A percentile compares a stretch with the other conserved stretches of the same genome.
Evolutionary conservation across 2,113 vertebrate genomes (phyloP).

Genomic region (Boleophthalmus pectinirostris): DNA sequence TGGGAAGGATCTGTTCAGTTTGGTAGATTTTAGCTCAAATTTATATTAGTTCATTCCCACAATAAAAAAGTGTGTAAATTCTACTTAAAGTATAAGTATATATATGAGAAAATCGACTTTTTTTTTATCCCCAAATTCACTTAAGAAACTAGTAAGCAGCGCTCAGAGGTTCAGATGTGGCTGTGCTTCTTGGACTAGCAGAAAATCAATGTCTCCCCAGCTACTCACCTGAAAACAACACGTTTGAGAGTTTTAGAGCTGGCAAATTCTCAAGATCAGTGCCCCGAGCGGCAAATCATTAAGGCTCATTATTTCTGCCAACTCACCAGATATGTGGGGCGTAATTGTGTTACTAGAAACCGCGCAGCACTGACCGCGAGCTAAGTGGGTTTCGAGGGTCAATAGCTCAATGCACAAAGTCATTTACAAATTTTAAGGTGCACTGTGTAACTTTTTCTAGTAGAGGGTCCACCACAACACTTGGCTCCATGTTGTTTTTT

Average conservation of each 20-base stretch:
- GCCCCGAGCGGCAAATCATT: conserved; percentile 50
- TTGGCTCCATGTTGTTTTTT: too few relatives aligned
- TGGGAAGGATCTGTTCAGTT: too few relatives aligned
- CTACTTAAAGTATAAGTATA: conserved; percentile 1
- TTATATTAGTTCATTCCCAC: too few relatives aligned
- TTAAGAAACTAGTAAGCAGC: background rate
- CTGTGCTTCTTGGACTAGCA: conserved; percentile 1
- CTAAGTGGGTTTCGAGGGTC: conserved; percentile 51
- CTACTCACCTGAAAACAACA: conserved; percentile 3
- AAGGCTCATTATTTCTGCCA: conserved; percentile 61
- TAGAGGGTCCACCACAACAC: too few relatives aligned
- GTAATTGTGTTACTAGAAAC: conserved; percentile 33
- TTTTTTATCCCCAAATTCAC: background rate
- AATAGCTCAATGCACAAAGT: conserved; percentile 38
- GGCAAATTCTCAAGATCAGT: conserved; percentile 50
- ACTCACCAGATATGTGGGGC: conserved; percentile 33
- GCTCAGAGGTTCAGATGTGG: conserved; percentile 2
- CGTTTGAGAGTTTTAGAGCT: conserved; percentile 35
- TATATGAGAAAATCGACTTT: background rate
- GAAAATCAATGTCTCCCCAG: conserved; percentile 41
- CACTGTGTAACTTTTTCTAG: too few relatives aligned
- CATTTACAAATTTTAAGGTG: conserved; percentile 29
- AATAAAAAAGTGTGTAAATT: too few relatives aligned
- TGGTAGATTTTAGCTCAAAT: too few relatives aligned
- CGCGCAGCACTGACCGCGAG: conserved; percentile 24